Evolutionary conservation across 92 coral and sea anemone species (phyloP).

Genomic region (Parazoanthus atlanticus): DNA sequence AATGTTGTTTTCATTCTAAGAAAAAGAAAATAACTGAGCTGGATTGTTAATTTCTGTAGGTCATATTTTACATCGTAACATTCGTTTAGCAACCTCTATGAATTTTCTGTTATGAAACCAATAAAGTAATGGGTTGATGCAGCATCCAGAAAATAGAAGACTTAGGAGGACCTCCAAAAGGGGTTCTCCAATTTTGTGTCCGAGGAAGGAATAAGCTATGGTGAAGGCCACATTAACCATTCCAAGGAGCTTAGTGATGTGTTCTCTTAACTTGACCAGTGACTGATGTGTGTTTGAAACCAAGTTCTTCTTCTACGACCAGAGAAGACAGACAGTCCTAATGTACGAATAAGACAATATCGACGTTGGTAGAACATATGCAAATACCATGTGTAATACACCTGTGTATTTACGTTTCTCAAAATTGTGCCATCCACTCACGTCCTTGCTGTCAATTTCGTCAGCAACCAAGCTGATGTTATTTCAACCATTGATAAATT

Average conservation of each 20-base stretch:
- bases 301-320: not conserved
- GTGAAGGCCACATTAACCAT: not conserved
- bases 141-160: not conserved
- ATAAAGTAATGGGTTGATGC: not conserved
- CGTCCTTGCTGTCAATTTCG: not conserved
- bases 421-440: not conserved
- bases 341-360: not conserved
- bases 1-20: too few relatives aligned
- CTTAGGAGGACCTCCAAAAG: not conserved
- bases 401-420: not conserved
- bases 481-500: not conserved
- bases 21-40: too few relatives aligned
- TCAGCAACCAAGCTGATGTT: not conserved
- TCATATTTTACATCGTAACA: not conserved
- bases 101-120: constrained; percentile 14
- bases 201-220: not conserved
- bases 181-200: not conserved
- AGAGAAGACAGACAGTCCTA: not conserved
- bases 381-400: not conserved
- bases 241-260: not conserved
- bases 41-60: too few relatives aligned
- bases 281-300: not conserved
- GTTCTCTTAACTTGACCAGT: not conserved
- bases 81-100: not conserved
- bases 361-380: not conserved